phyloP scores from a whole-genome alignment of 2,888 invertebrate species.

The Acrobasis consociella region DNA sequence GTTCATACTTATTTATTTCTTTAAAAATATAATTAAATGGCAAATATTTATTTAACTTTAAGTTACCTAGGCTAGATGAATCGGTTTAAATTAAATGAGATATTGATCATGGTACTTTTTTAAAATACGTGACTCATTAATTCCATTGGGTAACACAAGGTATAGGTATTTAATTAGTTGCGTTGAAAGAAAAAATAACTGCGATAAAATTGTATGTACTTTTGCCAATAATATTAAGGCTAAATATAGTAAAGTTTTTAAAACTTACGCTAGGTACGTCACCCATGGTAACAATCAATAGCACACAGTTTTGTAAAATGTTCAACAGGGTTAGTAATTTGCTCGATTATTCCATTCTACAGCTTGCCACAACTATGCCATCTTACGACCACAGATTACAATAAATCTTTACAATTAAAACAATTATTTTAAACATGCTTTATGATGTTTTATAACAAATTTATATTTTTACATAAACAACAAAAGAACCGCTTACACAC shows the following conservation, averaged over 20 bases:
- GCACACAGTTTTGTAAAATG: slow-evolving; percentile 15
- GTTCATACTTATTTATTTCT: not conserved
- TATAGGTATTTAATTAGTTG: no score
- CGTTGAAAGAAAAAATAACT: no score
- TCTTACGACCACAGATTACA: not conserved
- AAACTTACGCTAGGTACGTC: slow-evolving; percentile 33
- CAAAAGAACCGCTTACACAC: not conserved
- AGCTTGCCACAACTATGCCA: not conserved
- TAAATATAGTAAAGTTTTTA: slow-evolving; percentile 28
- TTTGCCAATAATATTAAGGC: slow-evolving; percentile 1
- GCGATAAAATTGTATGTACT: slow-evolving; percentile 6
- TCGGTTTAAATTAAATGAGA: not conserved
- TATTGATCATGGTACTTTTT: not conserved
- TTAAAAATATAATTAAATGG: not conserved
- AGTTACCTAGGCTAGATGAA: not conserved
- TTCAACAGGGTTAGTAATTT: slow-evolving; percentile 16
- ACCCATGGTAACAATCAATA: slow-evolving; percentile 36
- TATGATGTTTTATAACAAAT: slow-evolving; percentile 20
- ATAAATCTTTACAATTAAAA: not conserved
- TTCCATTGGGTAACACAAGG: no score
- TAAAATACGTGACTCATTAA: not conserved
- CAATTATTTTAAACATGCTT: not conserved
- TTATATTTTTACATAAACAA: slow-evolving; percentile 10
- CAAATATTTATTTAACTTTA: not conserved
- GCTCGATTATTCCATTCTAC: not conserved